These are phyloP conservation scores for Hafferia zeledoni DNA, from an alignment of 2,797 vertebrate species.

Conservation along the genomic window DNA sequence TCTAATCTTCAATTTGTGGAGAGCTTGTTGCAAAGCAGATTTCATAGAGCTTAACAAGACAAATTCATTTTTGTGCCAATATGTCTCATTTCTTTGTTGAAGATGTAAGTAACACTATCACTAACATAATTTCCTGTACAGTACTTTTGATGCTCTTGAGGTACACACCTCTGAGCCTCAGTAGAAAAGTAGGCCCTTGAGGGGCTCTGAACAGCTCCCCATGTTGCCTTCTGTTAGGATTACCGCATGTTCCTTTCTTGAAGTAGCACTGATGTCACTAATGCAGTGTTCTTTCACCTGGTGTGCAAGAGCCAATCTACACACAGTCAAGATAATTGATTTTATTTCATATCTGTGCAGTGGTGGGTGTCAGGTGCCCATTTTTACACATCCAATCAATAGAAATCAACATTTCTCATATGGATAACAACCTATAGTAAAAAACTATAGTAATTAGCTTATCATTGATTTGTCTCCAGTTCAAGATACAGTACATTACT, in stretches of 20 bases:
- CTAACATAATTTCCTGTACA: not conserved
- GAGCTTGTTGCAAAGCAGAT: not conserved
- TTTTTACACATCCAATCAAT: not conserved
- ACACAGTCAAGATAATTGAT: not conserved
- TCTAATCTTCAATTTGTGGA: not conserved
- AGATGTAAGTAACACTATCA: accelerated
- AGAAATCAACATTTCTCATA: not conserved
- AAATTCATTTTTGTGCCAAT: not conserved
- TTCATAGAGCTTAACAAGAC: not conserved
- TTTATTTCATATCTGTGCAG: not conserved
- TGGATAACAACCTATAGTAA: not conserved
- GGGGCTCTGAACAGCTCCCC: not conserved
- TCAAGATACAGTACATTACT: not conserved
- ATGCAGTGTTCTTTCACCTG: not conserved
- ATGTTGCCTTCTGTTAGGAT: accelerated
- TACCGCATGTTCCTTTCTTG: not conserved
- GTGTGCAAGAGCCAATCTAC: not conserved
- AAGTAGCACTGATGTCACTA: not conserved
- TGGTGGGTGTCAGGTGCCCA: not conserved
- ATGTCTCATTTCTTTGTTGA: not conserved
- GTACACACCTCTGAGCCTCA: not conserved
- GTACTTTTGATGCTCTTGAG: not conserved
- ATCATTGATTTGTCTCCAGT: not conserved
- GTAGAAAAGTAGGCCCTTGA: not conserved
- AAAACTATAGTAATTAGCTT: not conserved